Evolutionary conservation across 2,113 vertebrate genomes (phyloP), one percentile per base, ranked within the genome.

Genomic region (Indicator indicator): DNA sequence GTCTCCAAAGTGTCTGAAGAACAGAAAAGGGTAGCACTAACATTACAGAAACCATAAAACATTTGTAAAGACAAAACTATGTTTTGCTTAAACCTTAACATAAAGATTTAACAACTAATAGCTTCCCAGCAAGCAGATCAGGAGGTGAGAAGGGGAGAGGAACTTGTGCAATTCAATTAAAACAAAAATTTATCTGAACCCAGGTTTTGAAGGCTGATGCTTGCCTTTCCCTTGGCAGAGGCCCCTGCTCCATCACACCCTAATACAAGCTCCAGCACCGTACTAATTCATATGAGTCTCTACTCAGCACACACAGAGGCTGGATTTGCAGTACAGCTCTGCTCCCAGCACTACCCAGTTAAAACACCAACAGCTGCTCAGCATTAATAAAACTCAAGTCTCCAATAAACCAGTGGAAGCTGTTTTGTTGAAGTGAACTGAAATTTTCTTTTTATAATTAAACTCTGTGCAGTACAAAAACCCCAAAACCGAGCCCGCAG

Each of bases 401-500:
- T 55, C 91, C 72, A 88, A 86, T 90, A 94, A 93, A 94, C 16
- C 46, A 24, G 28, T 2, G 20, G 82, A 89, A 82, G 74, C 21
- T 72, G 63, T 70, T 93, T 60, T 52, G 73, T 71, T 84, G 71
- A 85, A 86, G 28, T 19, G 33, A 83, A 62, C 30, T 55, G 79
- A 86, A 70, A 40, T 92, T 62, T 89, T 88, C 40, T n/a, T 69
- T 80, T 85, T 36, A 32, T 48, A 88, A 88, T 76, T 76, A 76
- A 92, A 30, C 44, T 23, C 44, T 21, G 15, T 2, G 27, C 63
- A 50, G 50, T 9, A 52, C 28, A 80, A 69, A 48, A 75, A 33
- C 63, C 23, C 17, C 24, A 69, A 72, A 91, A 26, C 8, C 18
- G 48, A 87, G 72, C 62, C 3, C 42, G 68, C 54, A 82, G 70